Conservation (phyloP, 2,888 invertebrate genomes). For the Dioctria linearis region DNA sequence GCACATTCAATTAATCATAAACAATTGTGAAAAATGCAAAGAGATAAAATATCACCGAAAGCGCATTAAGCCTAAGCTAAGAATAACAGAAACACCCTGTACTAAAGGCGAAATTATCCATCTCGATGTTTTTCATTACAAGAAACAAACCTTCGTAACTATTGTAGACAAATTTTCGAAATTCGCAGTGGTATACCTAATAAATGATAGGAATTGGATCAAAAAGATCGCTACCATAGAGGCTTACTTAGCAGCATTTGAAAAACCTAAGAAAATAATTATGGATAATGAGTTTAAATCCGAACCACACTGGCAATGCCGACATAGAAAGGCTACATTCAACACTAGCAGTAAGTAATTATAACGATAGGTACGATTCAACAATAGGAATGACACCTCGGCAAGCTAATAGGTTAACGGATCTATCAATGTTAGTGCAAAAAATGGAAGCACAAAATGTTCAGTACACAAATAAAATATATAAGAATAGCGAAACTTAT, state of each 20-base stretch:
- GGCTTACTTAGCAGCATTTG: constrained; percentile 37
- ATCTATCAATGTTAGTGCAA: neutral
- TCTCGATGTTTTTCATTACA: too few relatives aligned
- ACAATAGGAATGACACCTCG: constrained; percentile 5
- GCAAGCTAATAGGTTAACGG: neutral
- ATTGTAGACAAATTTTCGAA: constrained; percentile 13
- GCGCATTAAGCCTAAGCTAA: too few relatives aligned
- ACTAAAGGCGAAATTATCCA: too few relatives aligned
- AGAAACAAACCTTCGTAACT: neutral
- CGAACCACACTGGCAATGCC: neutral
- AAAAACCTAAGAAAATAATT: constrained; percentile 30
- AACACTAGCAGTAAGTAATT: constrained; percentile 19
- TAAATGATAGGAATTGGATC: constrained; percentile 7
- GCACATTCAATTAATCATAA: too few relatives aligned
- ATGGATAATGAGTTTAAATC: constrained; percentile 18
- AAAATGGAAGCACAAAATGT: constrained; percentile 11
- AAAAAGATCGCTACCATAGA: constrained; percentile 1
- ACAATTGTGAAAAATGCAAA: too few relatives aligned
- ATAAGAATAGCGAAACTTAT: too few relatives aligned
- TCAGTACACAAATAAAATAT: neutral
- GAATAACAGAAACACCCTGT: too few relatives aligned
- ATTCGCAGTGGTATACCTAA: constrained; percentile 13
- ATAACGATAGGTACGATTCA: neutral
- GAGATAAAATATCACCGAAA: too few relatives aligned
- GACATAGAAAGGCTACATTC: too few relatives aligned